Base-by-base conservation (phyloP, 2,888 invertebrate genomes). In the Caenorhabditis sp. region DNA sequence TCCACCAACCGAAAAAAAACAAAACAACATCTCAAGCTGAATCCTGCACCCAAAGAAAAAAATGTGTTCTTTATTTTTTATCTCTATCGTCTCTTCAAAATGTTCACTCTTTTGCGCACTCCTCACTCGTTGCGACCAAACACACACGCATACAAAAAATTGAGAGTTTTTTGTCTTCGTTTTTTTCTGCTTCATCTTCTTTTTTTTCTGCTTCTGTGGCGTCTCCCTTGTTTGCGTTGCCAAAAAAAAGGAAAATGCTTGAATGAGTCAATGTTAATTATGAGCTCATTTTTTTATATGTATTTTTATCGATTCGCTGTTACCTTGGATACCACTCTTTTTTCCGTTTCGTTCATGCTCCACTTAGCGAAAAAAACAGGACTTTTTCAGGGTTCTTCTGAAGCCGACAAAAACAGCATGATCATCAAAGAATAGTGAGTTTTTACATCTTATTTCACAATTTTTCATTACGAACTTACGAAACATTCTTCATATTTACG, bases 351-450 rank as follows among this genome's bases (percentile, higher is more conserved):
- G 8, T 64, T 58, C 65, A 58, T 65, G 36, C 51, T 43, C 58
- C 24, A 57, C 57, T 50, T 50, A 26, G 12, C 19, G n/a, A n/a
- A n/a, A n/a, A n/a, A n/a, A n/a, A 21, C 23, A 19, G 43, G 14
- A 3, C 14, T 43, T 43, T 43, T 43, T 43, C 43, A 43, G 43
- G 27, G 26, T 57, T 36, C 17, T 51, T 53, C 19, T 21, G 37
- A 10, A 37, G 19, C 37, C 53, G 36, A 43, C 31, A 19, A 17
- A 21, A 21, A 10, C 27, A 58, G 50, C 51, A 84, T 84, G 84
- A 81, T 83, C 31, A 81, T 84, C 68, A 84, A 84, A 62, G 84
- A 84, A 76, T 84, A 84, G 84, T 84, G 62, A 81, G 83, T 83
- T 66, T 49, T 37, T 76, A 6, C 31, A n/a, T n/a, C 31, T 31